Conservation (phyloP, 2,797 vertebrate genomes). For the Ammospiza maritima region DNA sequence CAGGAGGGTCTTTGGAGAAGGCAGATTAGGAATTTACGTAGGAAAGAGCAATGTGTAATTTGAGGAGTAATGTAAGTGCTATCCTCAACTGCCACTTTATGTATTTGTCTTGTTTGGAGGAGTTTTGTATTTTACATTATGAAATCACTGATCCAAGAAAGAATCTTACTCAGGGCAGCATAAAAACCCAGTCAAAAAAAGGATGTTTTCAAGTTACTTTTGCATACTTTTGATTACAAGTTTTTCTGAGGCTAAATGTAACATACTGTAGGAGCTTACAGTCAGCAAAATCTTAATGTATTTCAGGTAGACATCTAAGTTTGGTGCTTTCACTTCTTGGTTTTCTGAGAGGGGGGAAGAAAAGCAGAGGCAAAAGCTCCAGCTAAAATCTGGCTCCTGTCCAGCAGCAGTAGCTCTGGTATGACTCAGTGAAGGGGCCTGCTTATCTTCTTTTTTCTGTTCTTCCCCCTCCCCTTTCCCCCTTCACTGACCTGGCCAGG, state of each 20-base stretch:
- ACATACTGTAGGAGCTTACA: not conserved
- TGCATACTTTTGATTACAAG: not conserved
- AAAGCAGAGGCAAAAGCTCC: not conserved
- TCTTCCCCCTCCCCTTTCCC: constrained; percentile 28
- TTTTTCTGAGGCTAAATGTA: not conserved
- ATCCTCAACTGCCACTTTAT: not conserved
- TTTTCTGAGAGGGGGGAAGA: not conserved
- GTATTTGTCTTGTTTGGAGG: not conserved
- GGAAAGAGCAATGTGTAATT: not conserved
- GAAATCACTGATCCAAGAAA: not conserved
- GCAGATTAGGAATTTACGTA: not conserved
- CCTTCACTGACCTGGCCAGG: not conserved
- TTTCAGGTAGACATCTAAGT: not conserved
- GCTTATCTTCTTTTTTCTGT: constrained; percentile 43
- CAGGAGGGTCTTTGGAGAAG: not conserved
- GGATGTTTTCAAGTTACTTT: not conserved
- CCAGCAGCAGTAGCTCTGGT: constrained; percentile 63
- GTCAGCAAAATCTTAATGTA: not conserved
- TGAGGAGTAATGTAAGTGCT: not conserved
- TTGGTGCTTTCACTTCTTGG: not conserved
- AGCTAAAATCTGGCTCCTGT: constrained; percentile 19
- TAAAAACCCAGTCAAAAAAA: not conserved
- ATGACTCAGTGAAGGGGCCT: constrained; percentile 52
- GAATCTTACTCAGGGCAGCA: not conserved
- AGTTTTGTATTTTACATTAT: not conserved